Base-by-base conservation (phyloP, 1,140 invertebrate species). In the Drosophila santomea region DNA sequence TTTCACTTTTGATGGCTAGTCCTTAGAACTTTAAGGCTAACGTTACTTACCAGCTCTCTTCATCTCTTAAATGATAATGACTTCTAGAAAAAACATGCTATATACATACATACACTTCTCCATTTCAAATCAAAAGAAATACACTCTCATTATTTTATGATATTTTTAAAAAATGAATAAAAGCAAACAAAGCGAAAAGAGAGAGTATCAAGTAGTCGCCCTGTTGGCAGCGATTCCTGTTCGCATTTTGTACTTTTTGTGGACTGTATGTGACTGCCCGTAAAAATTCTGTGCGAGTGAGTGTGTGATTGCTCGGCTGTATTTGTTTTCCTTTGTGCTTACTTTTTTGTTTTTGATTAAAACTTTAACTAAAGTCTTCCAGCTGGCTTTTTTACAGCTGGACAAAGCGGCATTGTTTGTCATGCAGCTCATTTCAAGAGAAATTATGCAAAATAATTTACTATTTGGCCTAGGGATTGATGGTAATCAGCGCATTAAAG, bases 361-460 rank as follows among this genome's bases (percentile, higher is more conserved):
- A 83, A 84, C 64, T 83, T 83, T 60, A 17, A 55, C 10, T 55
- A 57, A 84, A 80, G 76, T 80, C 83, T 44, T 63, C 15, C 58
- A 45, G 39, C 44, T 48, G 50, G 54, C 47, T 44, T 47, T 47
- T 62, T 32, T 59, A 45, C 11, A 23, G 14, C 25, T 44, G 38
- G 64, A 83, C 48, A 79, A 79, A 76, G 50, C 61, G 20, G 68
- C 64, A 73, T 82, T 88, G 75, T 88, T 75, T 66, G 66, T 50
- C 44, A 59, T 47, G 36, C 32, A 38, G 41, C 11, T 23, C 38
- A 23, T 81, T 82, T 79, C 61, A 60, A 60, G 41, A 62, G 39
- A 59, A 78, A 86, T 82, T 83, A 79, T 83, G 51, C 39, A 25
- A 79, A 83, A 88, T 79, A 69, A 76, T 88, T 76, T 58, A 41